These are phyloP conservation scores for Spodoptera frugiperda DNA, from an alignment of 1,140 invertebrate species.

Conservation along the genomic window DNA sequence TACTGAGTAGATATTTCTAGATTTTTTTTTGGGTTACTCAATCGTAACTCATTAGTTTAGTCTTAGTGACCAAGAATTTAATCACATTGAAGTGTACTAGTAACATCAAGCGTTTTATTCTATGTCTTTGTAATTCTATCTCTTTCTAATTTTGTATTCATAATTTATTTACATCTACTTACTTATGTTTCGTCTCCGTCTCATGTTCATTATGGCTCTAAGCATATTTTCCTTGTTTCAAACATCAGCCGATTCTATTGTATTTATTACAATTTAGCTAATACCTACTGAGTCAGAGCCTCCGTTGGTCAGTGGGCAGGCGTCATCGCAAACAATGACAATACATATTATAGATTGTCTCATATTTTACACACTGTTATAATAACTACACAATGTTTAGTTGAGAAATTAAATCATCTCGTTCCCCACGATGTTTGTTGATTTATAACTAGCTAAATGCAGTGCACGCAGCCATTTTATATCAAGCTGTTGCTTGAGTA, in stretches of 20 bases:
- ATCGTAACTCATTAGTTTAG: background rate
- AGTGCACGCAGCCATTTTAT: too few species aligned
- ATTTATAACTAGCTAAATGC: background rate
- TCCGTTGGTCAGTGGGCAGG: background rate
- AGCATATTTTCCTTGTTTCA: too few species aligned
- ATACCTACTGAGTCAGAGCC: background rate
- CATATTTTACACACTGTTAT: background rate
- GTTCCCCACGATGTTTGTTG: background rate
- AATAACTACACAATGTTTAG: background rate
- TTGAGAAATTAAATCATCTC: conserved; percentile 5
- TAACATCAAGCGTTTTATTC: too few species aligned
- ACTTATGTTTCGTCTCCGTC: too few species aligned
- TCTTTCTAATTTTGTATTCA: too few species aligned
- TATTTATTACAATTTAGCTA: background rate
- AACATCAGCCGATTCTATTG: background rate
- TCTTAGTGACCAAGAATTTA: background rate
- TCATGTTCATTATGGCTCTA: too few species aligned
- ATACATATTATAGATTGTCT: conserved; percentile 4
- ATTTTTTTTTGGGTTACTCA: background rate
- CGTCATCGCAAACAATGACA: conserved; percentile 15
- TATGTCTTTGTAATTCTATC: too few species aligned
- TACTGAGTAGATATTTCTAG: background rate
- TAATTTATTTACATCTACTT: too few species aligned
- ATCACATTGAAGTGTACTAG: too few species aligned
- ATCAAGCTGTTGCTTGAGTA: too few species aligned